A percentile compares a stretch with the other conserved stretches of the same genome.
phyloP scores from a whole-genome alignment of 2,888 invertebrate species.

The Acanthacorydalis orientalis region DNA sequence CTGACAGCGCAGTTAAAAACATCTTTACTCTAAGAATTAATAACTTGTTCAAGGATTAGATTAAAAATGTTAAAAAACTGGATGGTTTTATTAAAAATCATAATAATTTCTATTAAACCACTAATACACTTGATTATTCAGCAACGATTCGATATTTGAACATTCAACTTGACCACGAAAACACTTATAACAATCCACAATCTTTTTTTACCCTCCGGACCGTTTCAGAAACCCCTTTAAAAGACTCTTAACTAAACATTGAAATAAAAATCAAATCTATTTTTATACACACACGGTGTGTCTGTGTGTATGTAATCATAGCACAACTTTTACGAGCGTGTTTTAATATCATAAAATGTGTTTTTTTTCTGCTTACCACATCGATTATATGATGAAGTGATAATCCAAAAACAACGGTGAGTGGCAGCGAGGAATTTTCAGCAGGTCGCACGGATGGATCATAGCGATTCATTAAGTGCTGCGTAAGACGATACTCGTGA shows the following conservation, averaged over 20 bases:
- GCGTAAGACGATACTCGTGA: slow-evolving; percentile 54
- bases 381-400: slow-evolving; percentile 74
- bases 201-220: too few relatives aligned
- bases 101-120: too few relatives aligned
- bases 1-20: too few relatives aligned
- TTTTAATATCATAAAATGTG: not conserved
- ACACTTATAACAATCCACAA: too few relatives aligned
- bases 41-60: too few relatives aligned
- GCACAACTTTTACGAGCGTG: not conserved
- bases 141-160: too few relatives aligned
- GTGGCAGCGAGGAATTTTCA: slow-evolving; percentile 55
- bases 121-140: too few relatives aligned
- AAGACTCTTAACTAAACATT: not conserved
- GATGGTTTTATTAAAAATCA: too few relatives aligned
- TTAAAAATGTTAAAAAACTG: too few relatives aligned
- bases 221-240: not conserved
- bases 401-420: slow-evolving; percentile 64
- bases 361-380: slow-evolving; percentile 42
- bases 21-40: too few relatives aligned
- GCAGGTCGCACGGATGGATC: slow-evolving; percentile 65
- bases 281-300: not conserved
- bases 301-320: not conserved
- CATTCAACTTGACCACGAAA: too few relatives aligned
- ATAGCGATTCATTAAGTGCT: slow-evolving; percentile 56
- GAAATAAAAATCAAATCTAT: too few relatives aligned